Conservation (phyloP, 2,888 invertebrate genomes). For the Teleiodes luculella region DNA sequence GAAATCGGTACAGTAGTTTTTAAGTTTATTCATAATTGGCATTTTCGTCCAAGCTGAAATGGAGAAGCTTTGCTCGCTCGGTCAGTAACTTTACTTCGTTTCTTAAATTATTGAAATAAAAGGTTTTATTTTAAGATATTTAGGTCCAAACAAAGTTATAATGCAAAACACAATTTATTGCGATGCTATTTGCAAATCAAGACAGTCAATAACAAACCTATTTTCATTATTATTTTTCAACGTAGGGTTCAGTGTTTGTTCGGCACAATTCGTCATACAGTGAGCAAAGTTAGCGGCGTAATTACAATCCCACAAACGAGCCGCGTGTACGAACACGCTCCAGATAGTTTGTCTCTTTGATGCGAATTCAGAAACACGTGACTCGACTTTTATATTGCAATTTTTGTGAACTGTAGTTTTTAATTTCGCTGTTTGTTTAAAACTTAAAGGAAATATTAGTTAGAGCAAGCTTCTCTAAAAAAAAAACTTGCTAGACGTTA, state of each 20-base stretch:
- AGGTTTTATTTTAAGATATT: too few relatives aligned
- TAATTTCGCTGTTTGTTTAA: background rate
- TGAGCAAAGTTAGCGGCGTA: conserved; percentile 20
- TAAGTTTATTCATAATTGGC: too few relatives aligned
- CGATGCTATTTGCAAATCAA: too few relatives aligned
- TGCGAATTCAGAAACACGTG: conserved; percentile 13
- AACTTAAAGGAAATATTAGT: background rate
- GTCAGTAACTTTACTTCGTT: too few relatives aligned
- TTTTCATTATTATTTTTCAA: background rate
- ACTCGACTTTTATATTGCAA: background rate
- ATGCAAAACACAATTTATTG: too few relatives aligned
- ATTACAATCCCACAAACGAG: conserved; percentile 32
- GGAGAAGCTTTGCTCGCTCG: too few relatives aligned
- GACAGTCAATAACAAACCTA: background rate
- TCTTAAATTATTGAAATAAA: too few relatives aligned
- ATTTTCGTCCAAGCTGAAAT: too few relatives aligned
- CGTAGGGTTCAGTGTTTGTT: background rate
- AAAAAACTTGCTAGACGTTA: too few relatives aligned
- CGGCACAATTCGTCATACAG: conserved; percentile 8
- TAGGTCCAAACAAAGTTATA: too few relatives aligned
- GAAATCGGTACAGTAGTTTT: too few relatives aligned
- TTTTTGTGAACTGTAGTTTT: background rate
- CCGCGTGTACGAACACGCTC: conserved; percentile 18
- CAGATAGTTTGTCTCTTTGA: conserved; percentile 30
- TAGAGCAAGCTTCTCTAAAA: too few relatives aligned